Percentiles rank a stretch among this genome's conserved stretches.
These are phyloP conservation scores for Hippocampus comes DNA, from an alignment of 2,113 vertebrate species.

Conservation along the genomic window DNA sequence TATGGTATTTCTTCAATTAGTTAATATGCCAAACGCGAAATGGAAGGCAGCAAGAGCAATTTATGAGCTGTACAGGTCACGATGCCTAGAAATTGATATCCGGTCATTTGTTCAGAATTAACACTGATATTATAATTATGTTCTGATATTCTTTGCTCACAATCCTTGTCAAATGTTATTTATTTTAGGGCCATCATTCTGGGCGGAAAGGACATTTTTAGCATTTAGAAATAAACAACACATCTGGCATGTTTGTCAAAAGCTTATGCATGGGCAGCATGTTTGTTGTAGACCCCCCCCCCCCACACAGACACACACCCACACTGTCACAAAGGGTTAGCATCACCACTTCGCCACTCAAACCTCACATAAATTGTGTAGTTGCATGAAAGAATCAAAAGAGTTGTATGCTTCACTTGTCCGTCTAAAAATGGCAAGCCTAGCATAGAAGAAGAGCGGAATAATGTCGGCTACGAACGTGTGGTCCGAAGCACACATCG, in stretches of 20 bases:
- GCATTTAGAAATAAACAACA: background rate
- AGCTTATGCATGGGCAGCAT: background rate
- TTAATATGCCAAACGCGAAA: too few relatives aligned
- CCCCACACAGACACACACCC: background rate
- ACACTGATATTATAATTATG: too few relatives aligned
- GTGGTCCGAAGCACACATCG: too few relatives aligned
- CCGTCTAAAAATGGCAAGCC: background rate
- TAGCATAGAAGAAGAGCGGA: too few relatives aligned
- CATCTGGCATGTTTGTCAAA: background rate
- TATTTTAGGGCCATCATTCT: background rate
- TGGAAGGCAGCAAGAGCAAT: too few relatives aligned
- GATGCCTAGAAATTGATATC: too few relatives aligned
- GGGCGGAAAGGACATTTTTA: background rate
- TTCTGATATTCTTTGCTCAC: background rate
- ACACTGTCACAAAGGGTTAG: background rate
- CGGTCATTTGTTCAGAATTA: too few relatives aligned
- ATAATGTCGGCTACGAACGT: too few relatives aligned
- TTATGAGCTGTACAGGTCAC: too few relatives aligned
- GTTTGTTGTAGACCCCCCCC: background rate
- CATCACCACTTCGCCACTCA: background rate
- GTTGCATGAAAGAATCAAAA: constrained; percentile 4
- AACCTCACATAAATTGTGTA: constrained; percentile 6
- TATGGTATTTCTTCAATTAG: too few relatives aligned
- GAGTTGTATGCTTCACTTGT: background rate
- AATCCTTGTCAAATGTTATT: background rate